Conservation (phyloP, 2,888 invertebrate genomes). For the Drosophila yooni region DNA sequence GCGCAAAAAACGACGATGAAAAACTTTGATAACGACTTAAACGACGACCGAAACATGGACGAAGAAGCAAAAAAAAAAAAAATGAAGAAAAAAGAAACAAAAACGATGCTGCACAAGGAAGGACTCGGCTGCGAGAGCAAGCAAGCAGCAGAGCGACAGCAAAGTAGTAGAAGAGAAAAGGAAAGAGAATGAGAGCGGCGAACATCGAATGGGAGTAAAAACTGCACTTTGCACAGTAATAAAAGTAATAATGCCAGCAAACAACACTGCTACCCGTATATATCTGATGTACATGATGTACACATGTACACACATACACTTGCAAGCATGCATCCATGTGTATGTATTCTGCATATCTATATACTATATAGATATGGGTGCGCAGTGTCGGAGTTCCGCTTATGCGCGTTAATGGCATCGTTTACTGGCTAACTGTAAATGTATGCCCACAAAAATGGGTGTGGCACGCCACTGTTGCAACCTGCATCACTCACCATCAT, state of each 20-base stretch:
- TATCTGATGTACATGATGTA: slow-evolving; percentile 1
- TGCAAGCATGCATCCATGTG: not conserved
- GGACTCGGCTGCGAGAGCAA: slow-evolving; percentile 38
- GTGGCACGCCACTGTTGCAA: slow-evolving; percentile 56
- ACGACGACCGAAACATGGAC: slow-evolving; percentile 54
- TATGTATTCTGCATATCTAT: slow-evolving; percentile 19
- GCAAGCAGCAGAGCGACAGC: slow-evolving; percentile 11
- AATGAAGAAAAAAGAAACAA: not conserved
- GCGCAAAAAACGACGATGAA: slow-evolving; percentile 67
- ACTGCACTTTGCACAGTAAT: slow-evolving; percentile 74
- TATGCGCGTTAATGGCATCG: slow-evolving; percentile 81
- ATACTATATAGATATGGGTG: slow-evolving; percentile 41
- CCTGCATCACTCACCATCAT: slow-evolving; percentile 34
- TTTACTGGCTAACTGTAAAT: slow-evolving; percentile 79
- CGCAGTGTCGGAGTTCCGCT: slow-evolving; percentile 64
- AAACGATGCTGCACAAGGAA: slow-evolving; percentile 31
- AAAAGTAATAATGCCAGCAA: slow-evolving; percentile 70
- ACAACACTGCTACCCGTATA: slow-evolving; percentile 28
- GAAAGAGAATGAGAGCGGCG: slow-evolving; percentile 14
- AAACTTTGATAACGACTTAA: slow-evolving; percentile 76
- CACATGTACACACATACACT: slow-evolving; percentile 5
- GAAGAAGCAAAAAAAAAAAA: slow-evolving; percentile 30
- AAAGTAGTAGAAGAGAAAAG: slow-evolving; percentile 1
- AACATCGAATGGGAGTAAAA: slow-evolving; percentile 45
- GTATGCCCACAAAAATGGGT: slow-evolving; percentile 50